Conservation (phyloP, 2,888 invertebrate species). For the Caenorhabditis sp. region DNA sequence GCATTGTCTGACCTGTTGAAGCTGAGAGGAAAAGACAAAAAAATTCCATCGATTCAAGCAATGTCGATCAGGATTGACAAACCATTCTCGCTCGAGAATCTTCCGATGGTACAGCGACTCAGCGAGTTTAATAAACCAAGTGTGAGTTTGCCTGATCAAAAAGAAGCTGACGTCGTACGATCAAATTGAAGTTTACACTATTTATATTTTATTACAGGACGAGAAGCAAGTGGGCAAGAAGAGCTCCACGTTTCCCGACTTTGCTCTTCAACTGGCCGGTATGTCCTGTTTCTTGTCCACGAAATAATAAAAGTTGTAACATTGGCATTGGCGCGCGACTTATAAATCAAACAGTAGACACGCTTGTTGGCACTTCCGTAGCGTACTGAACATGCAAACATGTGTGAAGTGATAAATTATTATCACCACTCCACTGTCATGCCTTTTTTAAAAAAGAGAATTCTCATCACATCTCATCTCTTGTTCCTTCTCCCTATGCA, state of each 20-base stretch:
- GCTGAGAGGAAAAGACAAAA: slow-evolving; percentile 19
- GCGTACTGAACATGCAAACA: slow-evolving; percentile 10
- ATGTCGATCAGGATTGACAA: slow-evolving; percentile 22
- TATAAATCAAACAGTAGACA: slow-evolving; percentile 39
- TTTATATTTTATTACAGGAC: background rate
- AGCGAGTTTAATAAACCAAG: slow-evolving; percentile 32
- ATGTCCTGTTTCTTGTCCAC: slow-evolving; percentile 23
- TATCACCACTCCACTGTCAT: slow-evolving; percentile 21
- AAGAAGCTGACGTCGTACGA: too few species aligned
- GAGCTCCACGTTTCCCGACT: slow-evolving; percentile 32
- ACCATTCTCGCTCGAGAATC: slow-evolving; percentile 52
- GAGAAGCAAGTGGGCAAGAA: background rate
- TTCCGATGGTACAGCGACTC: slow-evolving; percentile 43
- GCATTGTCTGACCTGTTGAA: slow-evolving; percentile 6
- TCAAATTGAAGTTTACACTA: background rate
- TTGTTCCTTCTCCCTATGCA: slow-evolving; percentile 9
- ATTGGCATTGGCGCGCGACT: background rate
- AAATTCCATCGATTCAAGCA: slow-evolving; percentile 18
- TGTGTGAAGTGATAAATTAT: slow-evolving; percentile 54
- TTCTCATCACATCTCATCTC: slow-evolving; percentile 17
- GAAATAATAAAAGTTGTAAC: slow-evolving; percentile 48
- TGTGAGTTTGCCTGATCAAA: too few species aligned
- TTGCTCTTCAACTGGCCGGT: slow-evolving; percentile 54
- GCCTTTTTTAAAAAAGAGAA: slow-evolving; percentile 20
- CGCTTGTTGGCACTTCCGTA: slow-evolving; percentile 27